A percentile compares a stretch with the other conserved stretches of the same genome.
phyloP scores from a whole-genome alignment of 2,797 vertebrate species.

The Acrossocheilus wenchowensis region DNA sequence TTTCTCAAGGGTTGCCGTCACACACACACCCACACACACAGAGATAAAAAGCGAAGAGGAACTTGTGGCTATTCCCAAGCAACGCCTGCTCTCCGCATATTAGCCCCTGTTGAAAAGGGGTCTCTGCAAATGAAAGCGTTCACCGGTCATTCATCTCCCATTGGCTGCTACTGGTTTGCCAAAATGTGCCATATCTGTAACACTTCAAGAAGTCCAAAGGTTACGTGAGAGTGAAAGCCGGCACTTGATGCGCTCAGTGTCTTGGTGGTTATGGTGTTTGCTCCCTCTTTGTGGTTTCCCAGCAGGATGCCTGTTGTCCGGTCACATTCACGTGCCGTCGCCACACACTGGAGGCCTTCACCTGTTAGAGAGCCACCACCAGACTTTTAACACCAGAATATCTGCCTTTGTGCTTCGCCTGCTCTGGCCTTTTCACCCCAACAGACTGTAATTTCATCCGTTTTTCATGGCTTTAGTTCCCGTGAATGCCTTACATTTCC shows the following conservation, averaged over 20 bases:
- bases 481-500: slow-evolving; percentile 85
- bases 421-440: slow-evolving; percentile 71
- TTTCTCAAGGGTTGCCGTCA: slow-evolving; percentile 76
- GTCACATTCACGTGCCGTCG: slow-evolving; percentile 73
- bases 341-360: slow-evolving; percentile 75
- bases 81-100: slow-evolving; percentile 53
- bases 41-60: slow-evolving; percentile 52
- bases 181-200: slow-evolving; percentile 67
- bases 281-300: slow-evolving; percentile 75
- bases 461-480: slow-evolving; percentile 86
- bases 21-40: slow-evolving; percentile 63
- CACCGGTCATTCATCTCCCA: slow-evolving; percentile 56
- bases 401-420: slow-evolving; percentile 78
- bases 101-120: slow-evolving; percentile 54
- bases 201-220: slow-evolving; percentile 62
- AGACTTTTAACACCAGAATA: slow-evolving; percentile 76
- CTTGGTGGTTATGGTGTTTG: slow-evolving; percentile 75
- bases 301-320: slow-evolving; percentile 74
- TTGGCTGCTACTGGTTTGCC: slow-evolving; percentile 56
- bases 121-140: slow-evolving; percentile 61
- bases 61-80: slow-evolving; percentile 48
- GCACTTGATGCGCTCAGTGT: slow-evolving; percentile 71
- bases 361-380: slow-evolving; percentile 82
- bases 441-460: slow-evolving; percentile 91
- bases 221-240: slow-evolving; percentile 58